Evolutionary conservation across 2,113 vertebrate species (phyloP), one percentile per base, ranked within the genome.

Genomic region (Lycocorax pyrrhopterus): DNA sequence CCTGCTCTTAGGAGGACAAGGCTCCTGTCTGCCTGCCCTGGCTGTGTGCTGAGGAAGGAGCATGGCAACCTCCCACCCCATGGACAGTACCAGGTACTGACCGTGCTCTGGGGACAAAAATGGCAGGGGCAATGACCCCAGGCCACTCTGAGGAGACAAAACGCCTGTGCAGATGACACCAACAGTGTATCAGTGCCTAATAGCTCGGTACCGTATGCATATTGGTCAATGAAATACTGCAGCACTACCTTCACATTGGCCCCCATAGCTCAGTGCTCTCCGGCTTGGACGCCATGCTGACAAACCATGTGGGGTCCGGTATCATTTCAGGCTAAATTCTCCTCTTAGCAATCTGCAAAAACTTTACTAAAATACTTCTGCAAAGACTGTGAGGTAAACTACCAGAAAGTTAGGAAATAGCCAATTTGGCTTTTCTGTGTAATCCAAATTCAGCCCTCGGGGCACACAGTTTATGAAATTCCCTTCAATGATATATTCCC

Each of bases 11-110:
- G 0, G 6, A 71, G 39, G 52, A 59, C 52, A 35, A 23, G 52
- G 67, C 66, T 81, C 26, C 68, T 17, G 4, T 18, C 62, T 73
- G 56, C 17, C 41, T 43, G 35, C 18, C 49, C 17, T 8, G 5
- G 30, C 26, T 49, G 37, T 3, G 29, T 74, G 69, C 74, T 18
- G 9, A 35, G 58, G 59, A 73, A 77, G 68, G 44, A 87, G 59
- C 35, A 12, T 9, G 6, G 58, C 29, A 30, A 10, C 27, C 20
- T 81, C 49, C 27, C 18, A 77, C 23, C 23, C 39, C 47, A 63
- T 0, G 0, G 53, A 64, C 0, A 5, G 33, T 0, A 0, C 26
- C 1, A 0, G 16, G 19, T 33, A 59, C 3, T 0, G 1, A 29
- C 35, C 0, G 0, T 33, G 49, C 20, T 64, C 68, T 1, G 9